Base-by-base conservation (phyloP, 1,140 invertebrate species). In the Planococcus citri region DNA sequence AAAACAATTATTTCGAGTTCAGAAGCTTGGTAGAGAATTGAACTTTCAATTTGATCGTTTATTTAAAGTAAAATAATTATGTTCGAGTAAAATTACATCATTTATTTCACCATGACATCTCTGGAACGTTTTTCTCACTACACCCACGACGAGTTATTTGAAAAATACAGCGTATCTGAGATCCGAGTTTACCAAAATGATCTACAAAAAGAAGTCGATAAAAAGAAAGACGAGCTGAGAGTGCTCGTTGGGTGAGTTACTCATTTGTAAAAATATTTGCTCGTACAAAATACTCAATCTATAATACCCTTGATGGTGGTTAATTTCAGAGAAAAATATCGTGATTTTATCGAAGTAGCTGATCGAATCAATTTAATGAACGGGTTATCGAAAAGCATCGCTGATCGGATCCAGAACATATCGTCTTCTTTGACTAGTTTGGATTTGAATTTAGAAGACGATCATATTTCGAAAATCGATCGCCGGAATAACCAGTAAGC, bases 291-390 rank as follows among this genome's bases (percentile, higher is more conserved):
- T 51, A n/a, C 3, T 51, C 17, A 51, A 9, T 51, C 2, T 51
- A 25, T 10, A 22, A 24, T 3, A 25, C 60, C 6, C 24, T 24
- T 64, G 21, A 58, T 58, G 17, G 60, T 25, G 21, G 10, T 24
- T 64, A 24, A 64, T 64, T 64, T 64, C 57, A 64, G 60, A 3
- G 60, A 64, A 17, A 64, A 64, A 25, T 64, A 64, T 64, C 60
- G 60, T 4, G 60, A 64, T 64, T 64, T 64, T 17, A 64, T 64
- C 6, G 60, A 25, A 25, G 25, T 64, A 10, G 25, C 25, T 27
- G 60, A 64, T 64, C 9, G 25, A 64, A 64, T 64, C 10, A 64
- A 27, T 25, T 25, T 64, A 2, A 64, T 64, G 60, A 64, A 64
- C 25, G 22, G 20, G 9, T 64, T 64, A 27, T 24, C 60, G 21